Base-by-base conservation (phyloP, 2,888 invertebrate species). In the Pollenia labialis region DNA sequence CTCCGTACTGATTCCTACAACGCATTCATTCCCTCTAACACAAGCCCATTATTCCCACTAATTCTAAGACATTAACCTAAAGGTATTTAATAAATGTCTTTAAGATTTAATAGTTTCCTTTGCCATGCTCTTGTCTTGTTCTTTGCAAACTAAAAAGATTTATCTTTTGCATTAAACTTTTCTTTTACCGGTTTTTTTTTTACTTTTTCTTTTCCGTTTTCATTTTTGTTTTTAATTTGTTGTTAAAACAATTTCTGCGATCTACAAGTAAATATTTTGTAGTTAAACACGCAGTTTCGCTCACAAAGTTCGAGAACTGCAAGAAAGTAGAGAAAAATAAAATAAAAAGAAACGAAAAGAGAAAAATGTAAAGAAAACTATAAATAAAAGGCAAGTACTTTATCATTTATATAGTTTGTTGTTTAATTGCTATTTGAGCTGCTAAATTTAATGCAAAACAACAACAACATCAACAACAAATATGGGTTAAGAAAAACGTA, bases 351-450 rank as follows among this genome's bases (percentile, higher is more conserved):
- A 64, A 44, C n/a, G 16, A 44, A 64, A 64, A 12, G 11, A 69
- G 40, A 11, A 42, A 40, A 54, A 77, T 14, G 2, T 3, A 12
- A 42, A 46, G 16, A 56, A 46, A 11, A 23, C 4, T 60, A 77
- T 62, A 40, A 77, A 68, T 46, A 77, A 42, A 54, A 60, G 58
- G 69, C 50, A 79, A 79, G 69, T 79, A 79, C 58, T 79, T 79
- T 69, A 79, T 79, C 79, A 79, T 79, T 79, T 58, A 42, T 32
- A 32, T 79, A 79, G 68, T 79, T 79, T 58, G 48, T 9, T 32
- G 68, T 64, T 79, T 69, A 79, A 79, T 79, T 79, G 79, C 79
- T 40, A 77, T 48, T 77, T 77, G 46, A 56, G 77, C 40, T 77
- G 68, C 32, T 56, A 16, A 54, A 58, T 16, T 23, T 66, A 76